These are phyloP conservation scores for Clarias magur DNA, from an alignment of 2,113 vertebrate species.

Conservation along the genomic window DNA sequence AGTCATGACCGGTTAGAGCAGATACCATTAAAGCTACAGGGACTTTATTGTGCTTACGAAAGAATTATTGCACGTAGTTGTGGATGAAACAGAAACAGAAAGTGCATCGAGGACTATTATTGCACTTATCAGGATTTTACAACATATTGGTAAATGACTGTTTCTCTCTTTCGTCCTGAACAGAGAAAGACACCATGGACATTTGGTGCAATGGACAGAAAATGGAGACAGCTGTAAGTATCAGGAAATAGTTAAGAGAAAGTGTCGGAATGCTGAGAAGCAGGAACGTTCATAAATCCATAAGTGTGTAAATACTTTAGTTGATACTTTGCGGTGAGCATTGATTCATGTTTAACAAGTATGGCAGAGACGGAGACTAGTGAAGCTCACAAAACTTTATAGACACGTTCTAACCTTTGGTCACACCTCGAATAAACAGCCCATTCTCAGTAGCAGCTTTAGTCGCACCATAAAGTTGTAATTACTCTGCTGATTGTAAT, in stretches of 20 bases:
- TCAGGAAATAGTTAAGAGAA: background rate
- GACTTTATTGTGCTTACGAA: background rate
- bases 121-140: background rate
- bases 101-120: background rate
- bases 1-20: background rate
- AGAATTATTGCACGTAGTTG: background rate
- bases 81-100: background rate
- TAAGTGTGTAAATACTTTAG: background rate
- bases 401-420: background rate
- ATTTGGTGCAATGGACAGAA: conserved; percentile 96
- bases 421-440: background rate
- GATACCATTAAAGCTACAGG: background rate
- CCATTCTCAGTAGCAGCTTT: background rate
- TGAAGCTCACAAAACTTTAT: background rate
- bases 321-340: background rate
- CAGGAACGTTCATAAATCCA: background rate
- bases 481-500: background rate
- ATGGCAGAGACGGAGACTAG: background rate
- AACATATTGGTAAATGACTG: background rate
- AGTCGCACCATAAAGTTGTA: background rate
- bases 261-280: too few species aligned
- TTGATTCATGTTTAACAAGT: background rate
- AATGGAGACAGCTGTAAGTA: conserved; percentile 92
- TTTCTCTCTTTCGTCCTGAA: conserved; percentile 27
- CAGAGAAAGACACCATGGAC: conserved; percentile 99